A percentile compares a stretch with the other conserved stretches of the same genome.
Conservation (phyloP, 2,113 vertebrate genomes). For the Cariama cristata region DNA sequence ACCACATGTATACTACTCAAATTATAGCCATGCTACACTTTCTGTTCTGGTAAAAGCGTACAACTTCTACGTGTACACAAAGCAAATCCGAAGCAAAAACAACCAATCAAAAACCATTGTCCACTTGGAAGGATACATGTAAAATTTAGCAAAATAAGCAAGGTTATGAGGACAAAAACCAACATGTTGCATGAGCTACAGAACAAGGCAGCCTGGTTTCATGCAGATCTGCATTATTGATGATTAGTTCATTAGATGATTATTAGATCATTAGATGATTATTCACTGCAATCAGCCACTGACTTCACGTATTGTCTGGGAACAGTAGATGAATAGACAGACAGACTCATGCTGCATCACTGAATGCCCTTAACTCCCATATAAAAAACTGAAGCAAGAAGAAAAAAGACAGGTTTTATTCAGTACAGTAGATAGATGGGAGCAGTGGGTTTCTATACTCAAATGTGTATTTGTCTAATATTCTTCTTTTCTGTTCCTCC, state of each 20-base stretch:
- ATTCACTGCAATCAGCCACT: background rate
- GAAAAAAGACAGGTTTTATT: background rate
- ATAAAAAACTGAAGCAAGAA: background rate
- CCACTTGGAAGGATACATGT: background rate
- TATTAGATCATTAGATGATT: too few species aligned
- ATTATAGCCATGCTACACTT: background rate
- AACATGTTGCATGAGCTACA: background rate
- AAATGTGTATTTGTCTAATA: background rate
- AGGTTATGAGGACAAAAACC: background rate
- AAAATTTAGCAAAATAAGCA: background rate
- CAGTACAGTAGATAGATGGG: background rate
- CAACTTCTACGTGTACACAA: background rate
- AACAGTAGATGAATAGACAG: background rate
- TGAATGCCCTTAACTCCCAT: background rate
- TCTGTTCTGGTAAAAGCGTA: background rate
- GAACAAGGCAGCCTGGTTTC: background rate
- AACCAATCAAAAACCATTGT: background rate
- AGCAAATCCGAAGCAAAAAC: background rate
- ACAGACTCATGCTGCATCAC: background rate
- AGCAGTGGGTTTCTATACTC: background rate
- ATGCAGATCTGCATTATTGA: background rate
- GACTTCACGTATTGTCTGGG: background rate
- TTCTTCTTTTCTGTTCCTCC: background rate
- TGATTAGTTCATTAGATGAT: background rate
- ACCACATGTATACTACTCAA: background rate